Conservation (phyloP, 2,113 vertebrate genomes). For the Herpailurus yagouaroundi region DNA sequence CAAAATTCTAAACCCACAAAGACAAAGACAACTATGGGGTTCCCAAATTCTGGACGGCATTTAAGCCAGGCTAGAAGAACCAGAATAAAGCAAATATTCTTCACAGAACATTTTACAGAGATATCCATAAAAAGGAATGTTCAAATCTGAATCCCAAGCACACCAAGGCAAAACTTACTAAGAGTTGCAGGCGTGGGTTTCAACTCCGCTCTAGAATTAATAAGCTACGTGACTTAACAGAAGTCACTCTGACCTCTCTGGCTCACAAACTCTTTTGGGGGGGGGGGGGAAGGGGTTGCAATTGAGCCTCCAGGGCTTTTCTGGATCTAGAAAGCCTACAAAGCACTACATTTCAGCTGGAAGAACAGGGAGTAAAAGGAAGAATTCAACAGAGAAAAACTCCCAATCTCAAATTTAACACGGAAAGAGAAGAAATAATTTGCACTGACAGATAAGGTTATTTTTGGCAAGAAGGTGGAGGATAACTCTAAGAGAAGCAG, state of each 20-base stretch:
- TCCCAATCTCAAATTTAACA: slow-evolving; percentile 1
- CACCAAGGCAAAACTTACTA: not conserved
- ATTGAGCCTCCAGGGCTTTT: not conserved
- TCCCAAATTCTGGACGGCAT: not conserved
- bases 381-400: slow-evolving; percentile 21
- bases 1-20: not conserved
- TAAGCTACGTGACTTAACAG: not conserved
- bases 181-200: not conserved
- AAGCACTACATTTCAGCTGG: not conserved
- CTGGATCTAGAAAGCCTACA: not conserved
- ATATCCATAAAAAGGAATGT: slow-evolving; percentile 18
- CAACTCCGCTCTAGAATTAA: not conserved
- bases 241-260: not conserved
- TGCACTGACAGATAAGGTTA: not conserved
- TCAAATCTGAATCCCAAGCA: slow-evolving; percentile 32
- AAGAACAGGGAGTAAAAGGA: not conserved
- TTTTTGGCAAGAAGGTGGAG: not conserved
- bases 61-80: not conserved
- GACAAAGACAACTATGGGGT: not conserved
- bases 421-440: not conserved
- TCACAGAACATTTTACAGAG: not conserved
- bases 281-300: not conserved
- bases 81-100: not conserved
- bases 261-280: not conserved
- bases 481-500: not conserved